phyloP scores from a whole-genome alignment of 2,888 invertebrate species.

The Petrolisthes manimaculis region DNA sequence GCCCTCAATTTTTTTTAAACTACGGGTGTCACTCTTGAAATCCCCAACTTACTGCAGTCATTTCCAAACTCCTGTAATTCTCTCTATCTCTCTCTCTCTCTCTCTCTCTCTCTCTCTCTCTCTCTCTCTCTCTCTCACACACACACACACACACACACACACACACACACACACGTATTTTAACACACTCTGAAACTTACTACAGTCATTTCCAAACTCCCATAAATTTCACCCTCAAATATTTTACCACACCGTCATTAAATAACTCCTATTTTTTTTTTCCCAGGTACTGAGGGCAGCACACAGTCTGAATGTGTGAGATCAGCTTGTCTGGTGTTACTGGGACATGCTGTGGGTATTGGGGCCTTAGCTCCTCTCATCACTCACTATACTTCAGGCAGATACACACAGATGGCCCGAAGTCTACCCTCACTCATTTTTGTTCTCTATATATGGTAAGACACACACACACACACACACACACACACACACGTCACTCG shows the following conservation, averaged over 20 bases:
- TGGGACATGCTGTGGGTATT: constrained; percentile 58
- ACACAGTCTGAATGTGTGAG: constrained; percentile 54
- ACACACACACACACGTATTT: neutral
- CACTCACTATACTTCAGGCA: constrained; percentile 12
- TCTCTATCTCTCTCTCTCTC: neutral
- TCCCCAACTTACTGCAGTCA: too few species aligned
- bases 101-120: neutral
- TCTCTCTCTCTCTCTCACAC: neutral
- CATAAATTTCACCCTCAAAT: neutral
- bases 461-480: too few species aligned
- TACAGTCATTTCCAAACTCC: neutral
- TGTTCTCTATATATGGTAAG: constrained; percentile 59
- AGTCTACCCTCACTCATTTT: constrained; percentile 56
- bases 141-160: neutral
- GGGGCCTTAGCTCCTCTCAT: constrained; percentile 43
- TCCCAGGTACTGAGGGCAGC: constrained; percentile 56
- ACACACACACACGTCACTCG: too few species aligned
- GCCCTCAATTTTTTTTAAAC: too few species aligned
- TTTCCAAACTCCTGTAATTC: neutral
- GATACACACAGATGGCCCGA: constrained; percentile 55
- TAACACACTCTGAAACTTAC: neutral
- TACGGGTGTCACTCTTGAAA: too few species aligned
- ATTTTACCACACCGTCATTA: neutral
- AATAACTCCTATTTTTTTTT: neutral
- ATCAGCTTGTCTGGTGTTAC: constrained; percentile 57